Evolutionary conservation across 2,888 invertebrate genomes (phyloP), one percentile per base, ranked within the genome.

Genomic region (Spodoptera picta): DNA sequence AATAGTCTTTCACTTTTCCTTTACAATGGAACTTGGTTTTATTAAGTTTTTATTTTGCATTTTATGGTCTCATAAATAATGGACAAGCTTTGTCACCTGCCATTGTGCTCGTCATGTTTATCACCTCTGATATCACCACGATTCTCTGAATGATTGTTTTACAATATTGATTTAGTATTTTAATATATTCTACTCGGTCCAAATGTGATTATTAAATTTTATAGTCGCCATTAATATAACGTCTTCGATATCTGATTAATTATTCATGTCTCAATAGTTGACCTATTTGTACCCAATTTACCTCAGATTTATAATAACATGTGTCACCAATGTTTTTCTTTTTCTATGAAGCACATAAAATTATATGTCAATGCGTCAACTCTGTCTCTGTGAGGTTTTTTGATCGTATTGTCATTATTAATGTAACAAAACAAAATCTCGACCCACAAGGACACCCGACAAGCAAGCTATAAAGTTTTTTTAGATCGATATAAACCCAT

Each of bases 51-150:
- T 65, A n/a, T 36, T 36, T 36, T 52, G 60, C 70, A 67, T 63
- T 84, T 83, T 84, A 85, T 77, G 77, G 73, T 77, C 66, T 77
- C 81, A 80, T 87, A 85, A 84, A 83, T 82, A 79, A 73, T 65
- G 71, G 73, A 74, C 79, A 81, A 72, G 66, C 65, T 65, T 66
- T 74, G 69, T 77, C 75, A 81, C 75, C 77, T 73, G 67, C 75
- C 53, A 79, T 79, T 81, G 74, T 79, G 62, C 50, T 74, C 60
- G 67, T 58, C 57, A 64, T 71, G 54, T 82, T 82, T 81, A 80
- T 77, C 67, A 73, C 49, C 52, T 70, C 58, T 69, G 61, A 74
- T 76, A 80, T 69, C 68, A 75, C 75, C 70, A 73, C 56, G 66
- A 73, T 79, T 74, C 68, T 65, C 43, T 73, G 65, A 70, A 78